Base-by-base conservation (phyloP, 2,113 vertebrate species). In the Microcebus ravelobensis region DNA sequence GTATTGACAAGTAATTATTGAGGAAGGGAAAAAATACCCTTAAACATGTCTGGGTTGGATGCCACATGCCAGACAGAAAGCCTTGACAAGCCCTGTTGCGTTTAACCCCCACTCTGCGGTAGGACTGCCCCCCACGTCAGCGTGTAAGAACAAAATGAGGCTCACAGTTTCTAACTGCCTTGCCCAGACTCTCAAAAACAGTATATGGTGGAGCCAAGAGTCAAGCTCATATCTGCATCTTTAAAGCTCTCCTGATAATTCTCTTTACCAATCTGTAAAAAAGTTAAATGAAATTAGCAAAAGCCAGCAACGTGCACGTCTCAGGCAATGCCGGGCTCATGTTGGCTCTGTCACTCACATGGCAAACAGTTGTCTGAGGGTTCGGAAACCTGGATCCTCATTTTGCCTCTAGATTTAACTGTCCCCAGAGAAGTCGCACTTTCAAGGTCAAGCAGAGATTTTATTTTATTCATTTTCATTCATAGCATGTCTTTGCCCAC, bases 81-180 rank as follows among this genome's bases (percentile, higher is more conserved):
- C 67, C 42, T 31, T 57, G 45, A 52, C 21, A 11, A 5, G 1
- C 11, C 12, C 23, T n/a, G 15, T 25, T 17, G 45, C 14, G 4
- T 55, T 7, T 50, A 85, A 29, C 52, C n/a, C 65, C 67, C 3
- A 57, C 36, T 42, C 70, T 57, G 36, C 14, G 36, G 1, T 45
- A 29, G 27, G 57, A 31, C 8, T 15, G 1, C 10, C 25, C 34
- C 5, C 45, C 21, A 8, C 2, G 27, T 39, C 1, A 50, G 1
- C 34, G 0, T 29, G 12, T 29, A 70, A 59, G 8, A 61, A 15
- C 6, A 63, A 61, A 20, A 27, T 45, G 21, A 59, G 21, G 77
- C 34, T 55, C 48, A 10, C 9, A 61, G 18, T 34, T 52, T 70
- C 81, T 42, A 39, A 71, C 18, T 52, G n/a, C 61, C 34, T 42